phyloP scores from a whole-genome alignment of 2,797 vertebrate species.

The Danio jaintianensis region DNA sequence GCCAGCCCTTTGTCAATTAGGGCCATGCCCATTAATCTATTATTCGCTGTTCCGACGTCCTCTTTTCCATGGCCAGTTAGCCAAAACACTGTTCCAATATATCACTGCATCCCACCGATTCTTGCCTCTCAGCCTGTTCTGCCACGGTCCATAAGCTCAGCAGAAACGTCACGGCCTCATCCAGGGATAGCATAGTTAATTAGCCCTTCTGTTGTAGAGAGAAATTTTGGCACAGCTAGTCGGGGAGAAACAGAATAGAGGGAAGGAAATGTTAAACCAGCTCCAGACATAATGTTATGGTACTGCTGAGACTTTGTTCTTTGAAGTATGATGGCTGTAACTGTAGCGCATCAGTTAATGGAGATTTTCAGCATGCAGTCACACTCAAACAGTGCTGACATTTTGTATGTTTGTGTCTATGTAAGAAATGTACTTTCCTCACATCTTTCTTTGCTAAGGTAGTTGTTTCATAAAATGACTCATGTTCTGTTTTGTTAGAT shows the following conservation, averaged over 20 bases:
- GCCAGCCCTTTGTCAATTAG: constrained; percentile 8
- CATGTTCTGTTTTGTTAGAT: background rate
- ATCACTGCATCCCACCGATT: constrained; percentile 24
- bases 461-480: background rate
- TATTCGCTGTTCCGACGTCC: constrained; percentile 33
- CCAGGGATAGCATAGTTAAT: constrained; percentile 28
- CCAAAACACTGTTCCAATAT: constrained; percentile 23
- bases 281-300: background rate
- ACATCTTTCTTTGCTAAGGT: background rate
- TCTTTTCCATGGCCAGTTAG: constrained; percentile 44
- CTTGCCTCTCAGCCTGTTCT: background rate
- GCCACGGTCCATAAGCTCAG: constrained; percentile 21
- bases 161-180: background rate
- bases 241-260: constrained; percentile 6
- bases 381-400: background rate
- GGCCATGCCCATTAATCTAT: constrained; percentile 13
- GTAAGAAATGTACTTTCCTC: background rate
- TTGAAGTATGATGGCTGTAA: constrained; percentile 1
- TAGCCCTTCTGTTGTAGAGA: constrained; percentile 20
- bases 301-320: background rate
- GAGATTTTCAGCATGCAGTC: constrained; percentile 3
- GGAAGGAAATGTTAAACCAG: constrained; percentile 6
- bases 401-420: background rate
- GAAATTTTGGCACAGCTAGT: constrained; percentile 17
- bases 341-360: constrained; percentile 4